Evolutionary conservation across 2,113 vertebrate species (phyloP), one percentile per base, ranked within the genome.

Genomic region (Sula dactylatra): DNA sequence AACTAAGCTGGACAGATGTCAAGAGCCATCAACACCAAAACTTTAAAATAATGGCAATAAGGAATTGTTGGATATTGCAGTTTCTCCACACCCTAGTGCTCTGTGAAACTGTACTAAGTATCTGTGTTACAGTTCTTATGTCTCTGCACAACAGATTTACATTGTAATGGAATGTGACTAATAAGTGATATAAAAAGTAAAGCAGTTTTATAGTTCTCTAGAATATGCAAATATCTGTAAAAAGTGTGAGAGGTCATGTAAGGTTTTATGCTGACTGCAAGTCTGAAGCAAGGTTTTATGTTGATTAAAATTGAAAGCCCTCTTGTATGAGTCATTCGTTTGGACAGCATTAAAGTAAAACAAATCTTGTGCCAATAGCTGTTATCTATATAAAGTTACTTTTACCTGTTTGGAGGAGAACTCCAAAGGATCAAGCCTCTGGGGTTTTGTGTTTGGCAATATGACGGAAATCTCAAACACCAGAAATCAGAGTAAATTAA

Each of bases 321-420:
- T 10, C 36, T 70, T 49, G 14, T 11, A 5, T 77, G 90, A 78
- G 65, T 96, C 90, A 94, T 81, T 40, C 2, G 1, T 65, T 86
- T 95, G 85, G 92, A 45, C 49, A 62, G 79, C 2, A 4, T 67
- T 79, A 5, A 72, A 82, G 66, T 61, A 55, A 65, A 94, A 56
- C 70, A 85, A 24, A n/a, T 62, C 61, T 55, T 67, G 52, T 94
- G 92, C 92, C 85, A 93, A 5, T 34, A 85, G 50, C 55, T 93
- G 49, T 76, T 95, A 86, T 83, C 88, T 93, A 1, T 44, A 38
- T 56, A 8, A 88, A 80, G 62, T 65, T 92, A 19, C 85, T 88
- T 72, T 59, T 79, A 77, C 56, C 44, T 61, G 6, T 61, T 72
- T 65, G 80, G 72, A 76, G 62, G 55, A 88, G 71, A 77, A 11